A percentile compares a stretch with the other conserved stretches of the same genome.
phyloP scores from a whole-genome alignment of 2,888 invertebrate species.

The Notodonta dromedarius region DNA sequence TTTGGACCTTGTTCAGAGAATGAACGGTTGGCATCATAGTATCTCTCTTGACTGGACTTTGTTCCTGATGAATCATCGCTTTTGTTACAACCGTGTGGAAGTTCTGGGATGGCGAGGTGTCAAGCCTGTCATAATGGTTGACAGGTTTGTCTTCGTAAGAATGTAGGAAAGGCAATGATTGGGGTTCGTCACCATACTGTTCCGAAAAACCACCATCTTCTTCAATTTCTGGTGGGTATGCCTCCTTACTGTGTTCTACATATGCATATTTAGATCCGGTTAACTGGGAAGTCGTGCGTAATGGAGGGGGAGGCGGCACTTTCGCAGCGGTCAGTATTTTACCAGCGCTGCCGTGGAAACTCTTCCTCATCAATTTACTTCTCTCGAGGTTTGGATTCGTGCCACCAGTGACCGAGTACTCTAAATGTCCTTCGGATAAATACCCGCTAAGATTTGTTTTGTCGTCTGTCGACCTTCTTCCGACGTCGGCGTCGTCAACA shows the following conservation, averaged over 20 bases:
- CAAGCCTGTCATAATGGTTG: conserved; percentile 68
- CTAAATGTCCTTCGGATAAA: conserved; percentile 94
- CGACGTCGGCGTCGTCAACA: conserved; percentile 91
- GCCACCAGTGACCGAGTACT: conserved; percentile 86
- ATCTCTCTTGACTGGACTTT: conserved; percentile 86
- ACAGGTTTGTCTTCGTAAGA: conserved; percentile 77
- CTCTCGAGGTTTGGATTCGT: conserved; percentile 93
- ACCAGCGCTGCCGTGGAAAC: conserved; percentile 93
- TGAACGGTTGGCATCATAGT: conserved; percentile 54
- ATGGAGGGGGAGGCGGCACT: conserved; percentile 93
- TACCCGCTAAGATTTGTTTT: conserved; percentile 89
- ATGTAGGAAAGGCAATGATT: conserved; percentile 86
- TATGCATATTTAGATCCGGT: conserved; percentile 87
- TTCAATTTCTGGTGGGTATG: conserved; percentile 73
- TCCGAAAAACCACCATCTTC: conserved; percentile 80
- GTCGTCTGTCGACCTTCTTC: conserved; percentile 85
- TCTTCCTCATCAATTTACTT: conserved; percentile 94
- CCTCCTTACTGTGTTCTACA: conserved; percentile 76
- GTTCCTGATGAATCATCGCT: conserved; percentile 94
- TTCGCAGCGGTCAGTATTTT: conserved; percentile 92
- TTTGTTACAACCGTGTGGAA: conserved; percentile 91
- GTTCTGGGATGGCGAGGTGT: conserved; percentile 74
- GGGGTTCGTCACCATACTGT: conserved; percentile 83
- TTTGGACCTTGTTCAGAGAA: conserved; percentile 66
- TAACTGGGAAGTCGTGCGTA: conserved; percentile 94